Evolutionary conservation across 1,140 invertebrate genomes (phyloP).

Genomic region (Vanessa atalanta): DNA sequence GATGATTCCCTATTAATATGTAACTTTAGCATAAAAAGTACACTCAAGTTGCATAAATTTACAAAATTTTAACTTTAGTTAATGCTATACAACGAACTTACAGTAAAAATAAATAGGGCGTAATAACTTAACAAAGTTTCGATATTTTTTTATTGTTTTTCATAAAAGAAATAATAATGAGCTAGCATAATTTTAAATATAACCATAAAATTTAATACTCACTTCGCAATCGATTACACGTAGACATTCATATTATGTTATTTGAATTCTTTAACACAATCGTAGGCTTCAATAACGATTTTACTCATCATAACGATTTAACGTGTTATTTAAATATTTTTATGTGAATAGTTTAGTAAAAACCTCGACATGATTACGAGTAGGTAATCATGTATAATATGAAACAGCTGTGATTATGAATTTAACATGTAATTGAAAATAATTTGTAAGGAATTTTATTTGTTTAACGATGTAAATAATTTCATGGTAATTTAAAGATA

Average conservation of each 20-base stretch:
- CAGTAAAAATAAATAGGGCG: too few species aligned
- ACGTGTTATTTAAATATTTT: background rate
- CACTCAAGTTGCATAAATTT: too few species aligned
- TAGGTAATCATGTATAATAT: background rate
- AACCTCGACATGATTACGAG: constrained; percentile 3
- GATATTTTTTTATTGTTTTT: too few species aligned
- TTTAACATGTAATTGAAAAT: constrained; percentile 23
- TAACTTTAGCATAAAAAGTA: background rate
- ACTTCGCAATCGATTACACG: background rate
- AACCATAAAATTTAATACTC: background rate
- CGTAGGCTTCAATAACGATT: constrained; percentile 8
- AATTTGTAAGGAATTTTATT: constrained; percentile 14
- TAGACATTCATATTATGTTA: background rate
- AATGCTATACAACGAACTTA: too few species aligned
- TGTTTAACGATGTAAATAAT: constrained; percentile 22
- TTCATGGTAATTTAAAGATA: constrained; percentile 21
- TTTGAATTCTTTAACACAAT: background rate
- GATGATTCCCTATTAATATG: background rate
- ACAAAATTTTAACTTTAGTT: too few species aligned
- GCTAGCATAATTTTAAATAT: background rate
- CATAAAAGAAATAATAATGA: too few species aligned
- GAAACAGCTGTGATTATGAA: constrained; percentile 10
- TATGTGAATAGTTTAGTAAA: background rate
- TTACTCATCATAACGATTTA: constrained; percentile 3
- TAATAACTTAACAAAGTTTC: too few species aligned